Percentiles rank a stretch among this genome's conserved stretches.
These are phyloP conservation scores for Pristionchus fissidentatus DNA, from an alignment of 2,888 invertebrate species.

Conservation along the genomic window DNA sequence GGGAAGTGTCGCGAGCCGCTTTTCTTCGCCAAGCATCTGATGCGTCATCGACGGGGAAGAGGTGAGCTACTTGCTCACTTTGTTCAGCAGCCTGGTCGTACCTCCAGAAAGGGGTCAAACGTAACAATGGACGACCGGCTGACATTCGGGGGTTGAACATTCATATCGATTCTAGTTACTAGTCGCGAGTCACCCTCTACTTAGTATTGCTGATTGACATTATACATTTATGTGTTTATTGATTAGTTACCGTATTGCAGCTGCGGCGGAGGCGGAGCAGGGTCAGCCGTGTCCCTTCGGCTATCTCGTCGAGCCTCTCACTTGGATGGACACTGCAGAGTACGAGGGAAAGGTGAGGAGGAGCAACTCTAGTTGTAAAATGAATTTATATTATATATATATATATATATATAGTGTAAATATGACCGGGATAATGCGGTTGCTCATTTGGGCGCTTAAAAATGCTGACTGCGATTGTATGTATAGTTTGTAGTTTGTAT, in stretches of 20 bases:
- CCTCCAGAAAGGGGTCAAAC: no score
- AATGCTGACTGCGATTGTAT: not conserved
- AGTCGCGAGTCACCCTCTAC: no score
- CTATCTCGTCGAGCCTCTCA: slow-evolving; percentile 65
- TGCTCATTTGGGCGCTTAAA: not conserved
- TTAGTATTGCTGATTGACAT: no score
- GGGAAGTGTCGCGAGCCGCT: slow-evolving; percentile 58
- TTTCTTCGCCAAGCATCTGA: slow-evolving; percentile 62
- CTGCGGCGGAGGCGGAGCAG: not conserved
- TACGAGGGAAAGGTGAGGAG: slow-evolving; percentile 58
- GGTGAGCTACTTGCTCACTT: not conserved
- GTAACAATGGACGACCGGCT: no score
- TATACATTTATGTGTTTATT: not conserved
- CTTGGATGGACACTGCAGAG: slow-evolving; percentile 63
- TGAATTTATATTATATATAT: not conserved
- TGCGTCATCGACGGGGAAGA: slow-evolving; percentile 54
- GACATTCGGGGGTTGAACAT: no score
- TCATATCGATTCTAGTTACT: no score
- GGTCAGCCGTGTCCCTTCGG: slow-evolving; percentile 54
- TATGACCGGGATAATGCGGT: not conserved
- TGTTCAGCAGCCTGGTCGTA: no score
- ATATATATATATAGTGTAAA: no score
- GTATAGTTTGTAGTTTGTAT: no score
- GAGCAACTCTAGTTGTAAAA: no score
- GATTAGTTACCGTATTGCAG: not conserved